Evolutionary conservation across 2,888 invertebrate genomes (phyloP).

Genomic region (Uloborus plumipes): DNA sequence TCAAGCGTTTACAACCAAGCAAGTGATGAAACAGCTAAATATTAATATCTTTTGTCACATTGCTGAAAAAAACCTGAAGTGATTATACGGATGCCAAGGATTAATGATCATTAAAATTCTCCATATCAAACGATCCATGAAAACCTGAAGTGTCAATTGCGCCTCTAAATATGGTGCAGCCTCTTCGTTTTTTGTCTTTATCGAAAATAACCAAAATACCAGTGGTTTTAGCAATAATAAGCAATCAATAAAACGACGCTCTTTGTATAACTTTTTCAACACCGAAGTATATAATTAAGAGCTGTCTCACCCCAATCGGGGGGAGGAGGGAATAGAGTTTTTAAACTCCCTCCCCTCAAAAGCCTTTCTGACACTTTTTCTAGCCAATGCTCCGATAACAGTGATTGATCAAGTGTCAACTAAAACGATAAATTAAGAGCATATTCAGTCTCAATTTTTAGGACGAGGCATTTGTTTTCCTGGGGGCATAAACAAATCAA

Average conservation of each 20-base stretch:
- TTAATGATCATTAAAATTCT: constrained; percentile 44
- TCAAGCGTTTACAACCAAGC: constrained; percentile 9
- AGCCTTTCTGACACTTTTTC: constrained; percentile 29
- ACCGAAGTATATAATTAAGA: constrained; percentile 45
- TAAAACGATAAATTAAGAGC: constrained; percentile 40
- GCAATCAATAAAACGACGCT: constrained; percentile 31
- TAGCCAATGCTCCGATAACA: constrained; percentile 37
- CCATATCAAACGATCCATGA: constrained; percentile 52
- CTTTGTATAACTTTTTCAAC: constrained; percentile 18
- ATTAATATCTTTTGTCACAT: background rate
- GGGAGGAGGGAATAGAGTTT: background rate
- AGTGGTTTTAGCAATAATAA: constrained; percentile 52
- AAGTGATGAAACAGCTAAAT: background rate
- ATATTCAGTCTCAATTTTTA: constrained; percentile 13
- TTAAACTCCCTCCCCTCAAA: constrained; percentile 13
- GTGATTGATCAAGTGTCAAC: constrained; percentile 51
- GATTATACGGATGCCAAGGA: constrained; percentile 33
- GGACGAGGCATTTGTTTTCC: constrained; percentile 40
- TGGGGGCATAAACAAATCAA: constrained; percentile 59
- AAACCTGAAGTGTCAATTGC: constrained; percentile 51
- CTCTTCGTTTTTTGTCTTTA: constrained; percentile 16
- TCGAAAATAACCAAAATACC: constrained; percentile 42
- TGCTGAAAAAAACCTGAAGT: constrained; percentile 1
- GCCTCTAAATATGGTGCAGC: constrained; percentile 21
- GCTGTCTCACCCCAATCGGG: constrained; percentile 6